Conservation (phyloP, 1,140 invertebrate species). For the Diorhabda sublineata region DNA sequence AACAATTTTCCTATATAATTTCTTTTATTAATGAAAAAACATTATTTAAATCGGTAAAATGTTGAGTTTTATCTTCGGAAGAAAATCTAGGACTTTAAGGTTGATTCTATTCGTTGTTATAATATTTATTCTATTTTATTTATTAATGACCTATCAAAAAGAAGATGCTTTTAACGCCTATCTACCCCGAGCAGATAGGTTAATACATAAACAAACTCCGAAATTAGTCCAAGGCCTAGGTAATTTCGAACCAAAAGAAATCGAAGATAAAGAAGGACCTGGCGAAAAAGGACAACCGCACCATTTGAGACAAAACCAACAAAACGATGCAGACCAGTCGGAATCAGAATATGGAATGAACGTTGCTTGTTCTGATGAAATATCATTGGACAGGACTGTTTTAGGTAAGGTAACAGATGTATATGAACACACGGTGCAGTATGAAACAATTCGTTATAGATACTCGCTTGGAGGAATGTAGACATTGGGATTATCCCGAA, state of each 20-base stretch:
- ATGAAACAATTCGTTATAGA: constrained; percentile 51
- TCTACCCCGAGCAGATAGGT: constrained; percentile 6
- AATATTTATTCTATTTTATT: constrained; percentile 46
- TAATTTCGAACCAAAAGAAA: constrained; percentile 66
- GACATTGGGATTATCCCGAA: constrained; percentile 93
- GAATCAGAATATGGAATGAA: constrained; percentile 95
- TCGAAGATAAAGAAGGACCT: constrained; percentile 63
- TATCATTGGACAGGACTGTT: constrained; percentile 65
- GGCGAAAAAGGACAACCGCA: constrained; percentile 81
- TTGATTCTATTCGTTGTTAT: constrained; percentile 39
- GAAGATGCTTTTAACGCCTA: constrained; percentile 33
- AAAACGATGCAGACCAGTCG: constrained; percentile 69
- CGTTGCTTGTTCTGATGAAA: constrained; percentile 94
- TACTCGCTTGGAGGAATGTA: constrained; percentile 84
- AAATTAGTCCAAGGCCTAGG: constrained; percentile 47
- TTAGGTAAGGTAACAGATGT: constrained; percentile 43
- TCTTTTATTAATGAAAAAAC: background rate
- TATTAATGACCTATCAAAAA: constrained; percentile 47
- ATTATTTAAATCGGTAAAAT: constrained; percentile 4
- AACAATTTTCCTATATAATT: too few species aligned
- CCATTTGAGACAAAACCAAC: constrained; percentile 64
- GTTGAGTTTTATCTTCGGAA: constrained; percentile 17
- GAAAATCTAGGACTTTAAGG: constrained; percentile 47
- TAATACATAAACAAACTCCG: constrained; percentile 28
- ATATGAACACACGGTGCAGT: too few species aligned